phyloP scores from a whole-genome alignment of 1,140 invertebrate genomes.

The Lasaia peninsularis region DNA sequence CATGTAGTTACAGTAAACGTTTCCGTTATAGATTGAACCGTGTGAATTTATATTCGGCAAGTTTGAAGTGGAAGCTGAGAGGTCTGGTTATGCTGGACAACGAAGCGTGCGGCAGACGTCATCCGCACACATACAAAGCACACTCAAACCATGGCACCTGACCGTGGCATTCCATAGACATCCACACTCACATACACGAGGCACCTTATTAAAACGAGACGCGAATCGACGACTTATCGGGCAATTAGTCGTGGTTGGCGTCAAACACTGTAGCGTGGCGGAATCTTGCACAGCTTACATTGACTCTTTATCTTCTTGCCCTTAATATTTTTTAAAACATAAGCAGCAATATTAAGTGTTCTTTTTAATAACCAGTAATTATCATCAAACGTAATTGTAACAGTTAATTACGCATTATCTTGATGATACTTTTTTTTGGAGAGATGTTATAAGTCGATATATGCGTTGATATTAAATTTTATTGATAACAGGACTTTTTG shows the following conservation, averaged over 20 bases:
- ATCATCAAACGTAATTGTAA: slow-evolving; percentile 24
- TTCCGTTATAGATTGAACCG: slow-evolving; percentile 35
- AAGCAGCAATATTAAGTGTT: slow-evolving; percentile 19
- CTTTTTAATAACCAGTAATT: slow-evolving; percentile 26
- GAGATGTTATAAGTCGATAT: neutral
- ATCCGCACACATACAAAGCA: slow-evolving; percentile 54
- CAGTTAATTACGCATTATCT: slow-evolving; percentile 28
- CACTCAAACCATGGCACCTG: slow-evolving; percentile 45
- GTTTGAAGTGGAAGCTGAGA: neutral
- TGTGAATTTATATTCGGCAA: slow-evolving; percentile 11
- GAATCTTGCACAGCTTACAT: slow-evolving; percentile 56
- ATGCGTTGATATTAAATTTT: neutral
- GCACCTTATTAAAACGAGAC: slow-evolving; percentile 76
- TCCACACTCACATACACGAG: slow-evolving; percentile 64
- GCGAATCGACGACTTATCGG: slow-evolving; percentile 76
- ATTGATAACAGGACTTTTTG: neutral
- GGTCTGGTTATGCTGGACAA: slow-evolving; percentile 39
- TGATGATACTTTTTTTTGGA: slow-evolving; percentile 18
- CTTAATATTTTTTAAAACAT: neutral
- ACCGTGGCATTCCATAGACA: slow-evolving; percentile 71
- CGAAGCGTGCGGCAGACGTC: slow-evolving; percentile 66
- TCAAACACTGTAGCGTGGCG: slow-evolving; percentile 52
- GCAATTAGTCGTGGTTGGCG: slow-evolving; percentile 70
- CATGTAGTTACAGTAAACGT: slow-evolving; percentile 52
- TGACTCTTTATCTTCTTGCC: slow-evolving; percentile 39